Evolutionary conservation across 2,888 invertebrate species (phyloP).

Genomic region (Gandaritis pyraliata): DNA sequence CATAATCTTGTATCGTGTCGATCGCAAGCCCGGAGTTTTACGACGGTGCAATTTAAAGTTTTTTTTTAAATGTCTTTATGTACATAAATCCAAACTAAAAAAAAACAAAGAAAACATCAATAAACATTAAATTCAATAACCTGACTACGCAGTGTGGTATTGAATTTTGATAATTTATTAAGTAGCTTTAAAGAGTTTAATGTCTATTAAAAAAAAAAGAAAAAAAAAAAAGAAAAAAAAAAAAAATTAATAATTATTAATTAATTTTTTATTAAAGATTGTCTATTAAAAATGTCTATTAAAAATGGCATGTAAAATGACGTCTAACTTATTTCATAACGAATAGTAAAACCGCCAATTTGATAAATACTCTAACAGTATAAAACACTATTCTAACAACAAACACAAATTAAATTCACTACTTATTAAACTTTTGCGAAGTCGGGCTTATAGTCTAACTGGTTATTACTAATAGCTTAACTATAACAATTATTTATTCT

Average conservation of each 20-base stretch:
- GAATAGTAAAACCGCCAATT: too few species aligned
- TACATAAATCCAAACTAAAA: neutral
- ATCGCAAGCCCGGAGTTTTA: conserved; percentile 31
- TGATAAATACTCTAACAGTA: too few species aligned
- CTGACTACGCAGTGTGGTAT: neutral
- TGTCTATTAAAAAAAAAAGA: too few species aligned
- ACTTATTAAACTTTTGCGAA: neutral
- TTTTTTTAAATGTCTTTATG: neutral
- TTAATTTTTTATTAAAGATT: too few species aligned
- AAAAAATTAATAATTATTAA: too few species aligned
- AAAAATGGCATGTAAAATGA: too few species aligned
- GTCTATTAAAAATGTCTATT: too few species aligned
- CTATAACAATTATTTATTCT: conserved; percentile 2
- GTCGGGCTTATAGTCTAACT: neutral
- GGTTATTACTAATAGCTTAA: neutral
- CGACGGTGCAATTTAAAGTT: conserved; percentile 4
- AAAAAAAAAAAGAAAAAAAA: too few species aligned
- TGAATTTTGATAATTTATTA: neutral
- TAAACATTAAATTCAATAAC: conserved; percentile 1
- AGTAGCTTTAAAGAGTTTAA: too few species aligned
- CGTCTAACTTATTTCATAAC: too few species aligned
- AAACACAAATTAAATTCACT: neutral
- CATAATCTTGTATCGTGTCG: conserved; percentile 40
- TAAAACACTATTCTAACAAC: too few species aligned
- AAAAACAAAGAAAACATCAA: neutral